These are phyloP conservation scores for Branchinecta lynchi DNA, from an alignment of 1,140 invertebrate genomes.

Conservation along the genomic window DNA sequence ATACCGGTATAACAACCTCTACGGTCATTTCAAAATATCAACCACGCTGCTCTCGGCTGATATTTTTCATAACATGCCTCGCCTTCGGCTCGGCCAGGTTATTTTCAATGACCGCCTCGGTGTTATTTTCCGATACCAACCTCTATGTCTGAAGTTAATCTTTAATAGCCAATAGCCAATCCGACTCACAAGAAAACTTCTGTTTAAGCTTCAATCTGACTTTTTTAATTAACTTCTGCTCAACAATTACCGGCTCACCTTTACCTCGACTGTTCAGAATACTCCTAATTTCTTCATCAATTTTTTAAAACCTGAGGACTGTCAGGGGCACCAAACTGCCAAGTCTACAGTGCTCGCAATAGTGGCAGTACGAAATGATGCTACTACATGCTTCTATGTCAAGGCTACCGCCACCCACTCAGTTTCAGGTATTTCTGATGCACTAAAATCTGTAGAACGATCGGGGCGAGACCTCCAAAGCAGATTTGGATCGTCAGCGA, in stretches of 20 bases:
- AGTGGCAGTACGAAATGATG: too few species aligned
- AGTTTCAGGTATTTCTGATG: neutral
- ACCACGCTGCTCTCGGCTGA: too few species aligned
- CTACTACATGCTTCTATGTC: too few species aligned
- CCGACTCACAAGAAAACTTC: conserved; percentile 5
- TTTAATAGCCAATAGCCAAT: too few species aligned
- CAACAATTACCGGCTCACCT: neutral
- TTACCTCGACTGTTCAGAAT: conserved; percentile 1
- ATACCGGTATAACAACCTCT: too few species aligned
- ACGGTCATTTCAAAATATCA: too few species aligned
- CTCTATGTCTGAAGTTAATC: neutral
- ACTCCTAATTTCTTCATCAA: conserved; percentile 10
- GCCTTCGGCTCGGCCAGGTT: neutral
- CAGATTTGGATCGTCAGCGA: conserved; percentile 9
- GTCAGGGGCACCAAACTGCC: conserved; percentile 3
- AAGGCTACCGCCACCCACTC: neutral
- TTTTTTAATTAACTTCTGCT: neutral
- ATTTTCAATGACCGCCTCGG: neutral
- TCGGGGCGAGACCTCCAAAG: conserved; percentile 7
- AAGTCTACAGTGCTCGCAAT: too few species aligned
- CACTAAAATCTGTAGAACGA: neutral
- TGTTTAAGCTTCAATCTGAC: conserved; percentile 1
- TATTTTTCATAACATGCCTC: too few species aligned
- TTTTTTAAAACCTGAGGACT: neutral
- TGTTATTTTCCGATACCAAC: neutral